Evolutionary conservation across 1,140 invertebrate genomes (phyloP).

Genomic region (Neoseiulus cucumeris): DNA sequence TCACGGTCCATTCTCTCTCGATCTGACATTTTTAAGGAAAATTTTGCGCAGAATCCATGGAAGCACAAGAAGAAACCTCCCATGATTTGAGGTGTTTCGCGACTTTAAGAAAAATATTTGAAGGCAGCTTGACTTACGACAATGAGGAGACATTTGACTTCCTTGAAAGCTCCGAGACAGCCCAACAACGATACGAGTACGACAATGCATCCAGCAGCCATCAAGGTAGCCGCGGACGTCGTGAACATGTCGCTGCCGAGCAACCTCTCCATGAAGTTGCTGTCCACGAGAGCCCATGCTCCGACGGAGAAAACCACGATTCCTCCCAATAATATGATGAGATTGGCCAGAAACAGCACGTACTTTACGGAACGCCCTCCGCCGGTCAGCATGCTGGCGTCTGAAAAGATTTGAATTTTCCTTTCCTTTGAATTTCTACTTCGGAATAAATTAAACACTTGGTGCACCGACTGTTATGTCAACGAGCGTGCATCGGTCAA

Average conservation of each 20-base stretch:
- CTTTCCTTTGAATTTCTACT: too few relatives aligned
- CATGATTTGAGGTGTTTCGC: too few relatives aligned
- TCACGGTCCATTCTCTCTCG: too few relatives aligned
- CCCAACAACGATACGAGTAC: conserved; percentile 59
- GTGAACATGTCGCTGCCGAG: conserved; percentile 60
- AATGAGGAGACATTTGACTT: conserved; percentile 67
- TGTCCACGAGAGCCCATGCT: conserved; percentile 56
- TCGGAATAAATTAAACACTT: too few relatives aligned
- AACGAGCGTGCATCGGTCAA: too few relatives aligned
- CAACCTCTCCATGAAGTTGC: conserved; percentile 55
- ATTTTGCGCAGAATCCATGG: too few relatives aligned
- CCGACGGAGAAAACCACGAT: conserved; percentile 48
- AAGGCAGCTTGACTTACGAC: conserved; percentile 37
- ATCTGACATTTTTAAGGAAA: too few relatives aligned
- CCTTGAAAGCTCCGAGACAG: conserved; percentile 59
- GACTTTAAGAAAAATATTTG: too few relatives aligned
- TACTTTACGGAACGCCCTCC: conserved; percentile 28
- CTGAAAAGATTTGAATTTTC: background rate
- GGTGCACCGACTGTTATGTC: too few relatives aligned
- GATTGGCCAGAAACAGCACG: conserved; percentile 26
- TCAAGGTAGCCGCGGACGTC: conserved; percentile 54
- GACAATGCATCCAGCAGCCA: conserved; percentile 51
- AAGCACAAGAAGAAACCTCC: too few relatives aligned
- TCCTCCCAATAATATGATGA: conserved; percentile 38
- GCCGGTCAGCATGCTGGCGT: conserved; percentile 20